These are phyloP conservation scores for Syngnathus scovelli DNA, from an alignment of 2,113 vertebrate genomes.

Conservation along the genomic window DNA sequence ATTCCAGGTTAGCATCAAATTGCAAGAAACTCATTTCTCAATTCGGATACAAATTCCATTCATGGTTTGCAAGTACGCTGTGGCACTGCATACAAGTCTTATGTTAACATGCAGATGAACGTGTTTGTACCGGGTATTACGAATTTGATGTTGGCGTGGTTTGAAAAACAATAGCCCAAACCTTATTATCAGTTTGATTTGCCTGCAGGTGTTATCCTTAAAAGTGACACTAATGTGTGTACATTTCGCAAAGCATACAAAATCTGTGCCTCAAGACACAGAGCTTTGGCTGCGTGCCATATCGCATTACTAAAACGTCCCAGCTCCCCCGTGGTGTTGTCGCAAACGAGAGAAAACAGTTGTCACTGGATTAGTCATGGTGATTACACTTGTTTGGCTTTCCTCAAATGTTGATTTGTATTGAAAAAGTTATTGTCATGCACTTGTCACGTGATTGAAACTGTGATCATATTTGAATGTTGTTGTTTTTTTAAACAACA, in stretches of 20 bases:
- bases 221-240: constrained; percentile 68
- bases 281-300: constrained; percentile 50
- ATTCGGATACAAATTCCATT: constrained; percentile 26
- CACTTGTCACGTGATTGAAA: constrained; percentile 36
- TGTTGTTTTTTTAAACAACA: constrained; percentile 3
- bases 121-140: constrained; percentile 20
- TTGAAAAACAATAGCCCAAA: constrained; percentile 47
- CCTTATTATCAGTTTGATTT: constrained; percentile 46
- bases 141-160: constrained; percentile 22
- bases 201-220: constrained; percentile 54
- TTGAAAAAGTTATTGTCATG: constrained; percentile 48
- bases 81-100: not conserved
- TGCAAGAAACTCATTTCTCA: constrained; percentile 48
- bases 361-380: constrained; percentile 58
- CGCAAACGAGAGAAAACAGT: constrained; percentile 56
- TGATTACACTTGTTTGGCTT: constrained; percentile 47
- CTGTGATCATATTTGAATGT: constrained; percentile 23
- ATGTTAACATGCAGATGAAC: constrained; percentile 12
- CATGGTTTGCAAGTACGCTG: constrained; percentile 31
- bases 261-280: constrained; percentile 53
- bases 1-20: constrained; percentile 56
- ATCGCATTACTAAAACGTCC: constrained; percentile 56
- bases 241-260: constrained; percentile 58
- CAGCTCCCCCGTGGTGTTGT: constrained; percentile 52
- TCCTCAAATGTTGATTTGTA: constrained; percentile 42